phyloP scores from a whole-genome alignment of 2,888 invertebrate genomes.

The Patella ulyssiponensis region DNA sequence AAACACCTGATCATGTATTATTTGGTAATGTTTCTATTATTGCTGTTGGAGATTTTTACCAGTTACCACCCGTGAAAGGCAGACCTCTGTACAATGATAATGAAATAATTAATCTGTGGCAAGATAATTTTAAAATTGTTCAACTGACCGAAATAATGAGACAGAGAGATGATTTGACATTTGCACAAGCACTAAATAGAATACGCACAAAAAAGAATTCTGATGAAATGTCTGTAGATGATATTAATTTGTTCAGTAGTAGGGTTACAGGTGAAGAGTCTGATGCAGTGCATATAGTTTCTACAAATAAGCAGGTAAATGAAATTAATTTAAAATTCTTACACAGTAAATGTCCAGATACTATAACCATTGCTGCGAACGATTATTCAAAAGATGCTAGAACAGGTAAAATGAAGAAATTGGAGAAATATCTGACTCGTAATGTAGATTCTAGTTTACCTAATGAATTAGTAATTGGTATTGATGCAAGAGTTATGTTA shows the following conservation, averaged over 20 bases:
- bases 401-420: no score
- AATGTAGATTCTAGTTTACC: slow-evolving; percentile 13
- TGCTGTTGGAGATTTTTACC: slow-evolving; percentile 26
- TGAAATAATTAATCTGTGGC: slow-evolving; percentile 25
- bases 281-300: slow-evolving; percentile 29
- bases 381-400: no score
- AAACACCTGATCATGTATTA: neutral
- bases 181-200: slow-evolving; percentile 30
- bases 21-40: slow-evolving; percentile 20
- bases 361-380: no score
- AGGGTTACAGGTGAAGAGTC: slow-evolving; percentile 24
- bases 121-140: slow-evolving; percentile 27
- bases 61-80: slow-evolving; percentile 27
- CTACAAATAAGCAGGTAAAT: slow-evolving; percentile 33
- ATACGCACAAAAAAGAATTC: slow-evolving; percentile 22
- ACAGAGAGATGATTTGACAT: slow-evolving; percentile 25
- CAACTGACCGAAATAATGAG: slow-evolving; percentile 32
- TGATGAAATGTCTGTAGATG: slow-evolving; percentile 11
- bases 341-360: slow-evolving; percentile 3
- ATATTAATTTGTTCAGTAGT: slow-evolving; percentile 13
- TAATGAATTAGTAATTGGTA: slow-evolving; percentile 2
- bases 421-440: neutral
- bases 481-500: slow-evolving; percentile 20
- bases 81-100: slow-evolving; percentile 8
- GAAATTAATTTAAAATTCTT: slow-evolving; percentile 23